Evolutionary conservation across 2,888 invertebrate species (phyloP), one percentile per base, ranked within the genome.

Genomic region (Drosophila falleni): DNA sequence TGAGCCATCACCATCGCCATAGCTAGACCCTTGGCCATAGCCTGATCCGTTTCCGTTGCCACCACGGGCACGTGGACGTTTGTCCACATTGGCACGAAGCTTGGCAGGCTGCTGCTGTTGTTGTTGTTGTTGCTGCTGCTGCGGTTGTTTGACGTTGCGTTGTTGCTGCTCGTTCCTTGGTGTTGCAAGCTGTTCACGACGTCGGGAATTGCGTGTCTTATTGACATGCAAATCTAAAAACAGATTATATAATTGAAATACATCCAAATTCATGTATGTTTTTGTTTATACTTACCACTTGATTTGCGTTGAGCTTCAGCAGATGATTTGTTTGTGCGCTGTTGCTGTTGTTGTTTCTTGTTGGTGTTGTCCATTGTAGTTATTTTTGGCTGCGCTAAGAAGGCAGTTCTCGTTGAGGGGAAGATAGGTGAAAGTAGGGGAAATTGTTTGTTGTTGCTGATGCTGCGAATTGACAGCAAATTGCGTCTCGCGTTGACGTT

Each of bases 301-400:
- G 88, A 86, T 77, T 91, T 90, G 49, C 91, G 87, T 67, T 74
- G 84, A 89, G 94, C 94, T 93, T 97, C 97, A 96, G 95, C 94
- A 94, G 85, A 96, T 93, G 95, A 93, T 92, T 95, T 95, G 93
- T 94, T 94, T 93, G 95, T 95, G 93, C 94, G 94, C 91, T 94
- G 94, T 92, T 95, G 84, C 60, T 96, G 97, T 93, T 96, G 96
- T 94, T 97, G 96, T 78, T 82, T 79, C 72, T 67, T 96, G 83
- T 75, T 80, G 76, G 76, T 79, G 81, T 77, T 88, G 71, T 89
- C 91, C 88, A 91, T 91, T 80, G 71, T 87, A 46, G 94, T 96
- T 96, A 72, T 75, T 78, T 47, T 69, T 79, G 62, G 56, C 76
- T 75, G 80, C 75, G 59, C 31, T 74, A 23, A 76, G 49, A 31